Base-by-base conservation (phyloP, 2,113 vertebrate species). In the Petrocephalus microphthalmus region DNA sequence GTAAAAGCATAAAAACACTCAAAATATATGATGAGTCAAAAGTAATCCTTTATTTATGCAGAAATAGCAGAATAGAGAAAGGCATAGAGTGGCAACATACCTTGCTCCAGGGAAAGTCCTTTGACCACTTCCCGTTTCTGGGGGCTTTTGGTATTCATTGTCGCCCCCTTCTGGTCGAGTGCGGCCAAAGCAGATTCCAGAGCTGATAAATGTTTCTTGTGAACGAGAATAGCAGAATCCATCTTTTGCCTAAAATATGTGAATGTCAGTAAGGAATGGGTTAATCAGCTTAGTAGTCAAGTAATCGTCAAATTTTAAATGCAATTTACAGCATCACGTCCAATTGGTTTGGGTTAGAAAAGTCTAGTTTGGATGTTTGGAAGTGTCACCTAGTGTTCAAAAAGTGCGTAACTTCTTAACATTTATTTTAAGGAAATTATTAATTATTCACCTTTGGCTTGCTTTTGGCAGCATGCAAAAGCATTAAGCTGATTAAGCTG, bases 181-280 rank as follows among this genome's bases (percentile, higher is more conserved):
- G 91, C 91, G 37, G 89, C 89, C 90, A 95, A 87, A 37, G 89
- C 91, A 49, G 91, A 89, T 89, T 94, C 92, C 83, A 96, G 87
- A 13, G 94, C 90, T 1, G 42, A 5, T 89, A 95, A 82, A 7
- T 95, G 94, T 91, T 96, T 96, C 33, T 91, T 94, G 88, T 96
- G 92, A 71, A 92, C 90, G 92, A 94, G 92, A 5, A 90, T 78
- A 29, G 92, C 91, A 60, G 89, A 88, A 81, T 95, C 95, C 91
- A 95, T 64, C 89, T 90, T 91, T 90, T 95, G 93, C 87, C 95
- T 96, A 89, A 22, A 45, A 64, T 74, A 37, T 11, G 17, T 37
- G 84, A 85, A 86, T 22, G 29, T 67, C 15, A 29, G 25, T 7
- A 88, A 49, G 56, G 0, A 85, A 25, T 45, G 53, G 8, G 29